Conservation (phyloP, 2,888 invertebrate species). For the Tenodera sinensis region DNA sequence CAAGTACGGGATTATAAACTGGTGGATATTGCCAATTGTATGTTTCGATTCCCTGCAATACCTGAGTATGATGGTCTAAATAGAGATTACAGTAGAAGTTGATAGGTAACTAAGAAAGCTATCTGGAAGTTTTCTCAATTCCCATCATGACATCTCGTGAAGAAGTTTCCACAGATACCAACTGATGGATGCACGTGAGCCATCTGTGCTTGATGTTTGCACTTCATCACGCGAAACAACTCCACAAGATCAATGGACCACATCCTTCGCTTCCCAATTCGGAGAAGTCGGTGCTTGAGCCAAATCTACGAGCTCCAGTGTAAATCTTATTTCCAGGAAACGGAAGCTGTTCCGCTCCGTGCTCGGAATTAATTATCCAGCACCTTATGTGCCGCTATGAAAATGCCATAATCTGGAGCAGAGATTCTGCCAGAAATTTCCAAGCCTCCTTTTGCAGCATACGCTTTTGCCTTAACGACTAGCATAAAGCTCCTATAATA, state of each 20-base stretch:
- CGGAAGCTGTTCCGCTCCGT: not conserved
- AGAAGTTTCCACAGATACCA: not conserved
- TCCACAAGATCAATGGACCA: not conserved
- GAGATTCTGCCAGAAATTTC: not conserved
- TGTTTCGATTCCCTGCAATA: too few species aligned
- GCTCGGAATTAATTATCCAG: not conserved
- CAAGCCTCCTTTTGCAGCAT: not conserved
- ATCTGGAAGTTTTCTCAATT: too few species aligned
- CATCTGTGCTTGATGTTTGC: not conserved
- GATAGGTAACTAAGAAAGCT: too few species aligned
- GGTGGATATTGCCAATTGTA: too few species aligned
- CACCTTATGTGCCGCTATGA: not conserved
- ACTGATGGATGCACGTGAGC: not conserved
- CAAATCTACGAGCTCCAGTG: not conserved
- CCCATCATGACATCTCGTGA: not conserved
- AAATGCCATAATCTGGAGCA: not conserved
- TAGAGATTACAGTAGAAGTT: too few species aligned
- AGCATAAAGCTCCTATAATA: too few species aligned
- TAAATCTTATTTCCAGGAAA: not conserved
- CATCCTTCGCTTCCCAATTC: not conserved
- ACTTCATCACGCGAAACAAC: not conserved
- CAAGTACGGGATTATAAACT: too few species aligned
- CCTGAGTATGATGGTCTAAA: too few species aligned
- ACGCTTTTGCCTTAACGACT: not conserved
- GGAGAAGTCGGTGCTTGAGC: not conserved